A percentile compares a stretch with the other conserved stretches of the same genome.
phyloP scores from a whole-genome alignment of 1,140 invertebrate genomes.

The Lanistes nyassanus region DNA sequence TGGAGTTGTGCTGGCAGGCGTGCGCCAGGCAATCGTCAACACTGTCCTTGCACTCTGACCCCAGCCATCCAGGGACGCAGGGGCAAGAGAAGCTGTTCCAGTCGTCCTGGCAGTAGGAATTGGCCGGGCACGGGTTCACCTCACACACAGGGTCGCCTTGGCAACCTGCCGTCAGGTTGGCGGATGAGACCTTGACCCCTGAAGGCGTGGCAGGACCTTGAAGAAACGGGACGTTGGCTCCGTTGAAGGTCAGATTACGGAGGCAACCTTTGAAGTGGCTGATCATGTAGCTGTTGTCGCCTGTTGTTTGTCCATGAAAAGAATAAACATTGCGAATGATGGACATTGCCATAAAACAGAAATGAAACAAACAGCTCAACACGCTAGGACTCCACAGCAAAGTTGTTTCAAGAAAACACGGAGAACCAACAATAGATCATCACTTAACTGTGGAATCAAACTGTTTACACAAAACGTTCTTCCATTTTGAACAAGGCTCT shows the following conservation, averaged over 20 bases:
- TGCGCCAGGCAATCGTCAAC: constrained; percentile 39
- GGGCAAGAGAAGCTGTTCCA: constrained; percentile 73
- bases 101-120: constrained; percentile 82
- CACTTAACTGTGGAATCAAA: too few species aligned
- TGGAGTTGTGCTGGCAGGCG: constrained; percentile 48
- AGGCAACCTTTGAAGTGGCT: constrained; percentile 53
- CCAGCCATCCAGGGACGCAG: constrained; percentile 72
- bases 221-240: constrained; percentile 33
- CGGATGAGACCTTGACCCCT: constrained; percentile 30
- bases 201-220: not conserved
- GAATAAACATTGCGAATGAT: not conserved
- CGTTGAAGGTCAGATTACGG: constrained; percentile 47
- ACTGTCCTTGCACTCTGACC: constrained; percentile 32
- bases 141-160: constrained; percentile 89
- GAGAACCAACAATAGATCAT: too few species aligned
- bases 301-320: constrained; percentile 29
- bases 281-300: constrained; percentile 31
- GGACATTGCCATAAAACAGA: not conserved
- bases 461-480: too few species aligned
- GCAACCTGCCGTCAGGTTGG: constrained; percentile 35
- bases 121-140: constrained; percentile 89
- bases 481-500: too few species aligned
- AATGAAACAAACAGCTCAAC: not conserved
- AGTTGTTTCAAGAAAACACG: too few species aligned
- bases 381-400: too few species aligned